A percentile compares a stretch with the other conserved stretches of the same genome.
Evolutionary conservation across 2,113 vertebrate genomes (phyloP).

Genomic region (Scophthalmus maximus): DNA sequence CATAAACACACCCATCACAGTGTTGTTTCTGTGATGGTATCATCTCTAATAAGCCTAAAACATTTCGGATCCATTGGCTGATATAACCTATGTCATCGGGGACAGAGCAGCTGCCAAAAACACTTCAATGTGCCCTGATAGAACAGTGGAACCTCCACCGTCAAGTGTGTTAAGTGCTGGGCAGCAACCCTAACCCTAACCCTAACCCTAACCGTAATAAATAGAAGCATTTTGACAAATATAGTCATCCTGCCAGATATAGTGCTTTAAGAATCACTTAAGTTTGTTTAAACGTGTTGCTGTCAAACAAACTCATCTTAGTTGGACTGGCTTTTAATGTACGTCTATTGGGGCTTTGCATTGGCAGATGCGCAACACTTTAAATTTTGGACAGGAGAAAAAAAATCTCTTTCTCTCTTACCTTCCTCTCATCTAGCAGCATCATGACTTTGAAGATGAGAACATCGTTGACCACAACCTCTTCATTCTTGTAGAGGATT

Average conservation of each 20-base stretch:
- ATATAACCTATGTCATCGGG: neutral
- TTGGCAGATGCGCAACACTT: too few relatives aligned
- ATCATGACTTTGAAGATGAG: slow-evolving; percentile 98
- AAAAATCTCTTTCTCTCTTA: slow-evolving; percentile 52
- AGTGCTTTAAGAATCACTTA: neutral
- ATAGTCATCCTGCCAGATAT: slow-evolving; percentile 1
- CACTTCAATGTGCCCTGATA: neutral
- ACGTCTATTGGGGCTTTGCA: too few relatives aligned
- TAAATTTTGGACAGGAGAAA: too few relatives aligned
- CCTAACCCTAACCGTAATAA: too few relatives aligned
- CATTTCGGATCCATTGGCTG: neutral
- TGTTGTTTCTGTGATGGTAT: neutral
- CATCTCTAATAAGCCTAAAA: neutral
- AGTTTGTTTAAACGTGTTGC: too few relatives aligned
- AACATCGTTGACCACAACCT: slow-evolving; percentile 94
- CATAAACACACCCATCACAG: neutral
- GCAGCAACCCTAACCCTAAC: too few relatives aligned
- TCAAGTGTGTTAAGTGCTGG: too few relatives aligned
- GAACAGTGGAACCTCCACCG: neutral
- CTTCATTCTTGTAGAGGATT: slow-evolving; percentile 99
- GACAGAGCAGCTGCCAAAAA: neutral
- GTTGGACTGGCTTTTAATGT: neutral
- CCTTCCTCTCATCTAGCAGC: slow-evolving; percentile 97
- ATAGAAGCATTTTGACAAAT: neutral
- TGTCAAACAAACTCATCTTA: neutral